Conservation (phyloP, 2,888 invertebrate species). For the Acanthopleura granulata region DNA sequence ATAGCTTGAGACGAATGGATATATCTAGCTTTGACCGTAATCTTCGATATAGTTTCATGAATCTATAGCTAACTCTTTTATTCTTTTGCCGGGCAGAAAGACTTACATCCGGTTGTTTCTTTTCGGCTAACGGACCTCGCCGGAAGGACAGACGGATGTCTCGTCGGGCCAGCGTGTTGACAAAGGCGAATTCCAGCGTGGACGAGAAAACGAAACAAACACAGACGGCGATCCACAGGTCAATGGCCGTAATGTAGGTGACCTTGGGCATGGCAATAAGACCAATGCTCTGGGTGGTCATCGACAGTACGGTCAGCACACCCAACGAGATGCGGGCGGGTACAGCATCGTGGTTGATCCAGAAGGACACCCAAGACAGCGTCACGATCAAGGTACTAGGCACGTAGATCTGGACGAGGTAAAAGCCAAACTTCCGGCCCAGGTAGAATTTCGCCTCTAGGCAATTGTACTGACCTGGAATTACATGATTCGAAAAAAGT, state of each 20-base stretch:
- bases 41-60: too few species aligned
- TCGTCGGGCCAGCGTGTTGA: conserved; percentile 9
- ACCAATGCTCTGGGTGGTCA: conserved; percentile 18
- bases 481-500: too few species aligned
- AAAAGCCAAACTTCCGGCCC: conserved; percentile 2
- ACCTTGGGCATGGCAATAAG: conserved; percentile 15
- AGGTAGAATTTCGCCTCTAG: conserved; percentile 11
- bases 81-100: too few species aligned
- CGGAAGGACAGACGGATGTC: conserved; percentile 13
- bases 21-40: too few species aligned
- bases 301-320: conserved; percentile 13
- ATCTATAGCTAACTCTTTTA: too few species aligned
- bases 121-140: background rate
- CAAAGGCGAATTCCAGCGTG: conserved; percentile 21
- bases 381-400: conserved; percentile 15
- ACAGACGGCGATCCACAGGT: conserved; percentile 22
- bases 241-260: conserved; percentile 18
- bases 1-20: too few species aligned
- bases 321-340: conserved; percentile 19
- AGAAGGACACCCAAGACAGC: conserved; percentile 17
- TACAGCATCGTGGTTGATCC: conserved; percentile 19
- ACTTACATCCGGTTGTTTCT: background rate
- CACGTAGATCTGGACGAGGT: conserved; percentile 15
- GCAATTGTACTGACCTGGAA: conserved; percentile 2
- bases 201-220: conserved; percentile 17